Conservation (phyloP, 2,113 vertebrate species). For the Herpetotheres cachinnans region DNA sequence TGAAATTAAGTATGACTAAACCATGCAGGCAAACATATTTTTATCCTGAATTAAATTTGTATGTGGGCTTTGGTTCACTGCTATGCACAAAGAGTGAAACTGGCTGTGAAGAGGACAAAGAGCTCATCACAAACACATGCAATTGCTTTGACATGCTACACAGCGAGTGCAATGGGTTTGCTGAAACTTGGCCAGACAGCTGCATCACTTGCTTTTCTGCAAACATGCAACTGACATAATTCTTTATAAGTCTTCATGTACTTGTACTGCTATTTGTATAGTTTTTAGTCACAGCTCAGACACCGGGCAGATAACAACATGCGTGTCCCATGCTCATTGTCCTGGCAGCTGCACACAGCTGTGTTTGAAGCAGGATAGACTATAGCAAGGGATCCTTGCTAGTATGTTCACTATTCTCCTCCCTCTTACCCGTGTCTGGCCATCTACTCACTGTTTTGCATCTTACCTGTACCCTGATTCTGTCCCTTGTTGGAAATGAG, state of each 20-base stretch:
- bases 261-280: neutral
- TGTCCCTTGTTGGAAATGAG: neutral
- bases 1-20: neutral
- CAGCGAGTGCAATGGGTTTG: neutral
- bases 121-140: neutral
- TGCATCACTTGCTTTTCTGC: neutral
- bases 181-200: neutral
- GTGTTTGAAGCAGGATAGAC: neutral
- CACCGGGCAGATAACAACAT: neutral
- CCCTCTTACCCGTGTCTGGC: neutral
- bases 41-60: neutral
- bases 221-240: neutral
- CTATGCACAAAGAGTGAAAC: neutral
- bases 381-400: neutral
- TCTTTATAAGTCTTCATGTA: neutral
- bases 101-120: constrained; percentile 23
- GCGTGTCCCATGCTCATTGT: neutral
- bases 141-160: neutral
- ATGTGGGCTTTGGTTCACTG: neutral
- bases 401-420: neutral
- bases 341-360: neutral
- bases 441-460: neutral
- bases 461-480: neutral
- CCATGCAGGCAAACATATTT: neutral
- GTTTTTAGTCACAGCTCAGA: neutral